Percentiles rank a stretch among this genome's conserved stretches.
Conservation (phyloP, 2,888 invertebrate genomes). For the Pachycephus smyrnensis region DNA sequence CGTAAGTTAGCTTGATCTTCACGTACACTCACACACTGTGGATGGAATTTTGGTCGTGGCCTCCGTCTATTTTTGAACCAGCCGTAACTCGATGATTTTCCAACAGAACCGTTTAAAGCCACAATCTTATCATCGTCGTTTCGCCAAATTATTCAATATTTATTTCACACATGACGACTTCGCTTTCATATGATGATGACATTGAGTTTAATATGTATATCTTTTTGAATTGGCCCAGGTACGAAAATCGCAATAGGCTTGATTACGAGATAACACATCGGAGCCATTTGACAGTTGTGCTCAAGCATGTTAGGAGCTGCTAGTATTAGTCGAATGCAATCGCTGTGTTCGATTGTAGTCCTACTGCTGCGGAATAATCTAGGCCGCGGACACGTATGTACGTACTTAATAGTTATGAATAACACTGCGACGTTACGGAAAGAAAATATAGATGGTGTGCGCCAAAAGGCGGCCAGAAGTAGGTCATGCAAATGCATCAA, state of each 20-base stretch:
- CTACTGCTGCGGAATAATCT: background rate
- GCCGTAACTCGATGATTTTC: background rate
- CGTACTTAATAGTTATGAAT: too few species aligned
- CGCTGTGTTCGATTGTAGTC: background rate
- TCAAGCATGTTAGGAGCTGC: background rate
- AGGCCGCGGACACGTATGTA: background rate
- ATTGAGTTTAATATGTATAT: background rate
- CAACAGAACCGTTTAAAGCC: background rate
- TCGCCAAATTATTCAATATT: background rate
- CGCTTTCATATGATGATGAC: background rate
- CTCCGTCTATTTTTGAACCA: background rate
- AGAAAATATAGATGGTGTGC: background rate
- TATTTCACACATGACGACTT: background rate
- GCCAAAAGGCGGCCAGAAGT: background rate
- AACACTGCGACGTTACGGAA: background rate
- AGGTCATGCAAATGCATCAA: background rate
- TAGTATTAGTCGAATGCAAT: background rate
- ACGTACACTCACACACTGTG: background rate
- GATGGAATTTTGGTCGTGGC: background rate
- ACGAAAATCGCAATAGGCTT: background rate
- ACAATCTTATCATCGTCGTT: background rate
- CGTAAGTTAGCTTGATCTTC: background rate
- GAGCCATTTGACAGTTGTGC: background rate
- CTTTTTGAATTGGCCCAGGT: background rate
- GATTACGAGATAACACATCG: background rate